Conservation (phyloP, 2,797 vertebrate species). For the Diceros bicornis region DNA sequence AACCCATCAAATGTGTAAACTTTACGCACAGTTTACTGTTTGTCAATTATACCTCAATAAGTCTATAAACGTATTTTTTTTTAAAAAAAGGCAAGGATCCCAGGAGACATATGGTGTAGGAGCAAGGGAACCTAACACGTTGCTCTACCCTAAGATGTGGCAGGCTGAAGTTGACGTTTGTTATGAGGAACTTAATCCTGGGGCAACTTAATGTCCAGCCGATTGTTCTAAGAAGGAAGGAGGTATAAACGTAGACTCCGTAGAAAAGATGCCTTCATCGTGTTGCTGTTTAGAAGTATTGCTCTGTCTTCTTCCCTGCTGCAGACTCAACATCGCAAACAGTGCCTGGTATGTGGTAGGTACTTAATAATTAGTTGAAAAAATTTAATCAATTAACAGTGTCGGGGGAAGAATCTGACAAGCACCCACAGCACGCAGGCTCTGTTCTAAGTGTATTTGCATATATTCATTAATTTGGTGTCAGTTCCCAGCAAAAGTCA, state of each 20-base stretch:
- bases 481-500: neutral
- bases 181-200: neutral
- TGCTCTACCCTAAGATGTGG: neutral
- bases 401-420: neutral
- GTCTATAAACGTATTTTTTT: neutral
- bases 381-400: neutral
- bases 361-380: neutral
- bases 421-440: rapidly evolving
- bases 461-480: neutral
- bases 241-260: rapidly evolving
- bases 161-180: neutral
- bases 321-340: rapidly evolving
- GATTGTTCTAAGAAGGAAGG: neutral
- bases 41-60: neutral
- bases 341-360: neutral
- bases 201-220: neutral
- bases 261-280: neutral
- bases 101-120: neutral
- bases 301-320: neutral
- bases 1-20: neutral
- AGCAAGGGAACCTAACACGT: rapidly evolving
- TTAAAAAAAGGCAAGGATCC: neutral
- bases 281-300: neutral
- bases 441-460: neutral
- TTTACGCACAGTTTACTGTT: neutral